Conservation (phyloP, 2,888 invertebrate species). For the Cataglyphis altisquamis region DNA sequence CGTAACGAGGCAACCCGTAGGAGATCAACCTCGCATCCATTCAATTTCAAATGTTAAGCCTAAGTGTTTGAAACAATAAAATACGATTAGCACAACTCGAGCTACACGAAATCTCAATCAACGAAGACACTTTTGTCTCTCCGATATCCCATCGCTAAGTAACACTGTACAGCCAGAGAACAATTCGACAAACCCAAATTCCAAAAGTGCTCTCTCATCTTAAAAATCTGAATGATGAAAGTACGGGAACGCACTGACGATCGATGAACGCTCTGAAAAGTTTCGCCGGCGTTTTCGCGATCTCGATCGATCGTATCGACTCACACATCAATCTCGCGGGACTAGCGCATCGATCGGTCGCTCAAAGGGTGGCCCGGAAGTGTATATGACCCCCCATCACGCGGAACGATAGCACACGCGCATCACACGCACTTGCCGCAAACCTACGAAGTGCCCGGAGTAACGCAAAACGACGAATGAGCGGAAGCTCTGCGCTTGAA, state of each 20-base stretch:
- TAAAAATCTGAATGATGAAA: background rate
- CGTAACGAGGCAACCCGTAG: conserved; percentile 27
- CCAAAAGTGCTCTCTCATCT: background rate
- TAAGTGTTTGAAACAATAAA: background rate
- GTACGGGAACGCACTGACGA: background rate
- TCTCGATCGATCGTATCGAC: conserved; percentile 14
- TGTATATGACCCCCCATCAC: background rate
- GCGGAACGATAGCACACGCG: conserved; percentile 51
- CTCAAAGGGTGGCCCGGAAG: background rate
- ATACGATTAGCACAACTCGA: background rate
- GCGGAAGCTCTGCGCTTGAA: conserved; percentile 69
- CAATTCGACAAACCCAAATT: conserved; percentile 26
- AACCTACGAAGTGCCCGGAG: conserved; percentile 63
- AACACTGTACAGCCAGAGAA: conserved; percentile 8
- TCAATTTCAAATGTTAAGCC: conserved; percentile 17
- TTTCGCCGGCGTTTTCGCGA: conserved; percentile 22
- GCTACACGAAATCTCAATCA: conserved; percentile 25
- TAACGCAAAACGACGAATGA: conserved; percentile 78
- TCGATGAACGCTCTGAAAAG: conserved; percentile 33
- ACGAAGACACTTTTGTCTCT: conserved; percentile 28
- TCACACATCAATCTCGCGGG: conserved; percentile 1
- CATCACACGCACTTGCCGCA: conserved; percentile 45
- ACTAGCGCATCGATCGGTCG: background rate
- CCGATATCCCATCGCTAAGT: background rate
- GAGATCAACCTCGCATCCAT: conserved; percentile 24